Conservation (phyloP, 2,113 vertebrate species). For the Daubentonia madagascariensis region DNA sequence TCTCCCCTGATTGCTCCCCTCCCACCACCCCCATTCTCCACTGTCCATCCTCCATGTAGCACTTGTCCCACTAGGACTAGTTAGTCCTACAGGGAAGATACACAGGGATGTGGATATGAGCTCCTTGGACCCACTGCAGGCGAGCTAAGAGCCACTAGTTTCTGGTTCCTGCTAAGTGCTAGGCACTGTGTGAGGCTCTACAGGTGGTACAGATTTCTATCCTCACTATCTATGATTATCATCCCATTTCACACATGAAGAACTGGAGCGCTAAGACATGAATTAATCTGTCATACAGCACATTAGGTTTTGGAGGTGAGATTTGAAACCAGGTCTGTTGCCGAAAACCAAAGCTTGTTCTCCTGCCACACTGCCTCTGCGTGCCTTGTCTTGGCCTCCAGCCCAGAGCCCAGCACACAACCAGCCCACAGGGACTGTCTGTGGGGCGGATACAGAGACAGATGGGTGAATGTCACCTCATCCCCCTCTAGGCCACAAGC, state of each 20-base stretch:
- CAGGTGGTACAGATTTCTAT: background rate
- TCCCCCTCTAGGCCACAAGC: background rate
- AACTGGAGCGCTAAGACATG: background rate
- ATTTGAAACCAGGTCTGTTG: background rate
- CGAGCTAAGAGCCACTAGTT: background rate
- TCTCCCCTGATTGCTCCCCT: background rate
- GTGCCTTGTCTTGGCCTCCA: accelerated
- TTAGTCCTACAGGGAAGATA: background rate
- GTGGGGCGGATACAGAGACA: background rate
- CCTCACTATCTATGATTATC: background rate
- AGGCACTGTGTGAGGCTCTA: background rate
- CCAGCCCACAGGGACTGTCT: background rate
- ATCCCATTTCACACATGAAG: background rate
- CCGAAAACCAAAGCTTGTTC: background rate
- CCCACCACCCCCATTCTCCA: background rate
- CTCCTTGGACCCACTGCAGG: background rate
- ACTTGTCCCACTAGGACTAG: background rate
- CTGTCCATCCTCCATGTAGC: background rate
- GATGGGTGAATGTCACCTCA: background rate
- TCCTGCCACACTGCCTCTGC: background rate
- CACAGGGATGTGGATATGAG: no score
- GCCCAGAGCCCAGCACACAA: background rate
- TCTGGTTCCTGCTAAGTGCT: background rate
- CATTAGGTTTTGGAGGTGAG: background rate
- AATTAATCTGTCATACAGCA: background rate